Conservation (phyloP, 2,888 invertebrate species). For the Muschampia plurimacula region DNA sequence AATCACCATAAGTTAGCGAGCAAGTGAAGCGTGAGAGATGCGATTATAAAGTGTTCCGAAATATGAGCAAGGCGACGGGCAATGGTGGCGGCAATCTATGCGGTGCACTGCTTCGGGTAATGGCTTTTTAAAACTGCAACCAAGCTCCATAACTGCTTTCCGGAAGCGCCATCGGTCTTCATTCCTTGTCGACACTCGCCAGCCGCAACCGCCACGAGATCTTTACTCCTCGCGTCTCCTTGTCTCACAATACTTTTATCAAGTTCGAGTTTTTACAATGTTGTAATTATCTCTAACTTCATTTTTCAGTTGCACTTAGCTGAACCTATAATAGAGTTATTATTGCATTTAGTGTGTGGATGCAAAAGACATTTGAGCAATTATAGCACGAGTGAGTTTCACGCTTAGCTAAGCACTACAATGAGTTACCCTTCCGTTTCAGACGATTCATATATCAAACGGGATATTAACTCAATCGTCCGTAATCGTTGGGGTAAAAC, state of each 20-base stretch:
- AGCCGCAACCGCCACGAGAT: constrained; percentile 69
- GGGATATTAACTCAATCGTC: constrained; percentile 79
- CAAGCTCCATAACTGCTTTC: constrained; percentile 84
- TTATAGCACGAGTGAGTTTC: constrained; percentile 30
- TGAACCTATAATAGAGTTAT: neutral
- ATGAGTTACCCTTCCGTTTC: constrained; percentile 56
- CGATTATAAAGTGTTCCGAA: constrained; percentile 85
- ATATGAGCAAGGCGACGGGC: constrained; percentile 72
- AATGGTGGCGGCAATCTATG: constrained; percentile 72
- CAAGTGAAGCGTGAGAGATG: constrained; percentile 84
- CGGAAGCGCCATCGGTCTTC: constrained; percentile 85
- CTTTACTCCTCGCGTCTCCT: constrained; percentile 72
- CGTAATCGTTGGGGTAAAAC: constrained; percentile 76
- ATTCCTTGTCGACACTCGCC: constrained; percentile 85
- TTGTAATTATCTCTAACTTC: neutral
- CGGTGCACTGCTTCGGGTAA: constrained; percentile 82
- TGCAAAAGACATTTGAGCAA: constrained; percentile 21
- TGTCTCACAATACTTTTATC: constrained; percentile 26
- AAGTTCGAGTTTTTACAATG: constrained; percentile 10
- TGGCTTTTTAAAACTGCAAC: constrained; percentile 86
- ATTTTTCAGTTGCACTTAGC: neutral
- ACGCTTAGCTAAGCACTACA: constrained; percentile 36
- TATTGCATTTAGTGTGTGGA: neutral
- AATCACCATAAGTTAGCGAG: constrained; percentile 85
- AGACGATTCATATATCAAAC: constrained; percentile 73